Base-by-base conservation (phyloP, 2,797 vertebrate species). In the Synanceia verrucosa region DNA sequence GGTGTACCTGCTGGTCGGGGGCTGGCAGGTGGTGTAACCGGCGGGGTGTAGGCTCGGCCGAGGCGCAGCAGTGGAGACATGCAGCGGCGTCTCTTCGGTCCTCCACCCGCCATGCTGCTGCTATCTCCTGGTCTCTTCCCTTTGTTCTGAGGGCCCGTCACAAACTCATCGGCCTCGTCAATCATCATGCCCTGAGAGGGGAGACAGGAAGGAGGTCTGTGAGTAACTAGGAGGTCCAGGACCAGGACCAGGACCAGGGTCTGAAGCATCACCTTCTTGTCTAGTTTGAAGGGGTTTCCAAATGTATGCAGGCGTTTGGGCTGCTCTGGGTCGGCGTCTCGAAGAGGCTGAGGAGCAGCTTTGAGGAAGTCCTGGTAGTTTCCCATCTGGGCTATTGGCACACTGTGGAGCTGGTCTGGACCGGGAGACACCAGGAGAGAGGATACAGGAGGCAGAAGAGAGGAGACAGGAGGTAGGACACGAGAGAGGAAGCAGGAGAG, bases 281-380 rank as follows among this genome's bases (percentile, higher is more conserved):
- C 97, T 81, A 99, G 95, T 89, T 99, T 99, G 91, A 99, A 99
- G 13, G 97, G 98, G 93, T 99, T 99, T 66, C 98, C 98, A 62
- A 99, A 99, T 0, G 97, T 98, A 88, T 99, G 98, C 81, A 97
- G 92, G 51, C 97, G 95, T 91, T 98, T 99, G 34, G 98, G 98
- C 84, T 99, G 98, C 81, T 99, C 98, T 0, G 97, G 97, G 89
- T 99, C 98, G 9, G 98, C 96, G 77, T 99, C 98, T 76, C 97
- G 93, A 81, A 99, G 96, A 3, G 97, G 97, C 55, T 97, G 95
- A 61, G 95, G 95, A 91, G 97, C 94, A 68, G 96, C 95, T 94
- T 99, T 99, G 68, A 99, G 94, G 84, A 97, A 99, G 76, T 99
- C 98, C 90, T 99, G 98, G 86, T 99, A 99, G 91, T 99, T 99